Evolutionary conservation across 1,140 invertebrate genomes (phyloP).

Genomic region (Zophobas morio): DNA sequence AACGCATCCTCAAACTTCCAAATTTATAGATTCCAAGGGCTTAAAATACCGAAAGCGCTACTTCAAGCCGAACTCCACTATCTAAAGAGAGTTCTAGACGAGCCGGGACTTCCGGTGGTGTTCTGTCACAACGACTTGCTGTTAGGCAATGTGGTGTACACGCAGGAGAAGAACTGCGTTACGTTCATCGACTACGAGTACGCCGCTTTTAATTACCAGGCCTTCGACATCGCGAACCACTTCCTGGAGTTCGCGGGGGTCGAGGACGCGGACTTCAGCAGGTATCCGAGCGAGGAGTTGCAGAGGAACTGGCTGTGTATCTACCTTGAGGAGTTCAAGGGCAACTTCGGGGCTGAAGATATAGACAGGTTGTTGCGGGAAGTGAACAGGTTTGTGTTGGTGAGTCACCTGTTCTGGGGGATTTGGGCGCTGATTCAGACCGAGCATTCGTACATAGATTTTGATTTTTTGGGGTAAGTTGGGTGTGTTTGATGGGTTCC

Average conservation of each 20-base stretch:
- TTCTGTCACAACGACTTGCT: constrained; percentile 99
- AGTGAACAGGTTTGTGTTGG: constrained; percentile 86
- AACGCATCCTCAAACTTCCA: not conserved
- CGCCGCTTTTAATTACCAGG: constrained; percentile 93
- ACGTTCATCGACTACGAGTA: constrained; percentile 99
- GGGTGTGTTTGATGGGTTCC: not conserved
- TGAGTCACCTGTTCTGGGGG: constrained; percentile 93
- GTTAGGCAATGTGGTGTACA: constrained; percentile 93
- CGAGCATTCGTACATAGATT: constrained; percentile 92
- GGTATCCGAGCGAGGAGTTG: constrained; percentile 86
- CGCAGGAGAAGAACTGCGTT: constrained; percentile 79
- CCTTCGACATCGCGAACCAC: constrained; percentile 98
- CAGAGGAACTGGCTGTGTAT: constrained; percentile 86
- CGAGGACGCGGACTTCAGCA: constrained; percentile 80
- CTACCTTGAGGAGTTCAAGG: constrained; percentile 80
- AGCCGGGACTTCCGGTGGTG: constrained; percentile 85
- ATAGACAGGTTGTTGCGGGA: constrained; percentile 82
- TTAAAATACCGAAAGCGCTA: constrained; percentile 77
- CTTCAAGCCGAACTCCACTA: constrained; percentile 80
- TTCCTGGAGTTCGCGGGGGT: constrained; percentile 97
- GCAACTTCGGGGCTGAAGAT: constrained; percentile 69
- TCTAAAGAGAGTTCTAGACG: constrained; percentile 77
- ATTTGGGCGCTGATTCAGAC: constrained; percentile 94
- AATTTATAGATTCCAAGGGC: constrained; percentile 78
- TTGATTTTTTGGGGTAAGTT: constrained; percentile 92